phyloP scores from a whole-genome alignment of 2,888 invertebrate genomes.

The Agonopterix alstromeriana region DNA sequence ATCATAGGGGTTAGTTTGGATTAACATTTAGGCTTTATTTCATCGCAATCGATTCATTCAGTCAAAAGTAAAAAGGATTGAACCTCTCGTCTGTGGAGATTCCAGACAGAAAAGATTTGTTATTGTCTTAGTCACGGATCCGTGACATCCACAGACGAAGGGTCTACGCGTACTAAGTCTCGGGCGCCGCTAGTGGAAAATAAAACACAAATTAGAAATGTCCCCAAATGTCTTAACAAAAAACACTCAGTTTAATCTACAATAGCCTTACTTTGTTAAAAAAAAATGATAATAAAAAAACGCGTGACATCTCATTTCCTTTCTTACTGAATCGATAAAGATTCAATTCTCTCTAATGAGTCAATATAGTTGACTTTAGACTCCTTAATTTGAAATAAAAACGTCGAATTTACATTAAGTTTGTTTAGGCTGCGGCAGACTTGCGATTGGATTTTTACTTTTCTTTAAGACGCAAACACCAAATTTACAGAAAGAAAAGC shows the following conservation, averaged over 20 bases:
- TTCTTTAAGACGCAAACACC: neutral
- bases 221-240: no score
- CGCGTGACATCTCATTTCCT: conserved; percentile 30
- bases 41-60: neutral
- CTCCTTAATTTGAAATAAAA: conserved; percentile 18
- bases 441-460: neutral
- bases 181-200: no score
- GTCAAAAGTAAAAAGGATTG: neutral
- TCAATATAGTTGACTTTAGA: conserved; percentile 12
- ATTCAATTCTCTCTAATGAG: conserved; percentile 25
- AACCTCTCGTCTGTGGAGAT: no score
- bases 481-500: no score
- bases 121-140: no score
- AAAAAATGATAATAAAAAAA: neutral
- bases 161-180: no score
- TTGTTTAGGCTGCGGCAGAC: conserved; percentile 5
- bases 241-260: no score
- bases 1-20: no score
- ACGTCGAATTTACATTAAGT: conserved; percentile 17
- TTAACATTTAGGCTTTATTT: neutral
- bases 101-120: no score
- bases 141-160: no score
- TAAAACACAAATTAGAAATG: no score
- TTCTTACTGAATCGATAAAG: conserved; percentile 18
- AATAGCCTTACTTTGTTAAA: neutral